Evolutionary conservation across 2,113 vertebrate species (phyloP).

Genomic region (Semnornis frantzii): DNA sequence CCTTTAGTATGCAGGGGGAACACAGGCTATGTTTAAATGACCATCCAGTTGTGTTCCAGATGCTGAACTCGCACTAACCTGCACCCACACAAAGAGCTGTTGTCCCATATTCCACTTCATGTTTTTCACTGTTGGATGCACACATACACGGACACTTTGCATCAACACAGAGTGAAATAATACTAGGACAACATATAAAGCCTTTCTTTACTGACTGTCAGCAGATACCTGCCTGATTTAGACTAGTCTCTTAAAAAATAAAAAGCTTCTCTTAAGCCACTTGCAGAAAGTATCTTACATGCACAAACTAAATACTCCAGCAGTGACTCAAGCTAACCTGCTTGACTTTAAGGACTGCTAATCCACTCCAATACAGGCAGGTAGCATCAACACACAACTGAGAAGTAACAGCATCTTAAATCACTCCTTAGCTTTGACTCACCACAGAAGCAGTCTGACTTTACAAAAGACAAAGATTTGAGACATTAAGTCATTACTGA

Average conservation of each 20-base stretch:
- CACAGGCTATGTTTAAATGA: neutral
- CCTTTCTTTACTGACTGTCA: neutral
- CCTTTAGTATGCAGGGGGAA: neutral
- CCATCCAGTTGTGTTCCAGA: slow-evolving; percentile 5
- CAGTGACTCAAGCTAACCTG: neutral
- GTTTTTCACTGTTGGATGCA: slow-evolving; percentile 9
- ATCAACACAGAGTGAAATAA: neutral
- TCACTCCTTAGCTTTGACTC: neutral
- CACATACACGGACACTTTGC: neutral
- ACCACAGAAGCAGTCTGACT: neutral
- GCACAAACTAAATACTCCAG: slow-evolving; percentile 35
- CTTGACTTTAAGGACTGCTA: slow-evolving; percentile 44
- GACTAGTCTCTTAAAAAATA: slow-evolving; percentile 29
- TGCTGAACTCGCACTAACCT: slow-evolving; percentile 4
- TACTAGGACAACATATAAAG: neutral
- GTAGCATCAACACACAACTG: neutral
- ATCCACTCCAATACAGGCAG: slow-evolving; percentile 10
- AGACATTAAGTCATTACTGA: neutral
- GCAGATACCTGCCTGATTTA: slow-evolving; percentile 36
- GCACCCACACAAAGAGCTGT: neutral
- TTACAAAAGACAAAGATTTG: neutral
- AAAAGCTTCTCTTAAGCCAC: slow-evolving; percentile 55
- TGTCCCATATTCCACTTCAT: neutral
- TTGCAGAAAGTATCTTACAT: slow-evolving; percentile 42
- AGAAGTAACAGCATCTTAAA: neutral